Percentiles rank a stretch among this genome's conserved stretches.
These are phyloP conservation scores for Hydropotes inermis DNA, from an alignment of 2,113 vertebrate genomes.

Conservation along the genomic window DNA sequence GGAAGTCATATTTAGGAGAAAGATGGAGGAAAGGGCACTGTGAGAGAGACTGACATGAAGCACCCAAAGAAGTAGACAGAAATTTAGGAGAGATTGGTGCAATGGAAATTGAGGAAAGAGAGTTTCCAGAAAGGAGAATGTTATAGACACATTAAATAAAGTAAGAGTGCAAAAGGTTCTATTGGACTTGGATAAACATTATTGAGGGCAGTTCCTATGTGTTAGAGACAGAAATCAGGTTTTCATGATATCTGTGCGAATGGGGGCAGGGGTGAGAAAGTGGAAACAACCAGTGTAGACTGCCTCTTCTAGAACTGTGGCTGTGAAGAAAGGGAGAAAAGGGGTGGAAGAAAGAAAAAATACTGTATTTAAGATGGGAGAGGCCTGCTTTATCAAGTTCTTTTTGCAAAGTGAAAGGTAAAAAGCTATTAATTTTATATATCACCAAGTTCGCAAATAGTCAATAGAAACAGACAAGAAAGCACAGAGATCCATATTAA, in stretches of 20 bases:
- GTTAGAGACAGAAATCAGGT: background rate
- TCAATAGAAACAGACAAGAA: slow-evolving; percentile 46
- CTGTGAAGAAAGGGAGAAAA: background rate
- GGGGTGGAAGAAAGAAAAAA: background rate
- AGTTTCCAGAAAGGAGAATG: background rate
- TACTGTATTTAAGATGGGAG: background rate
- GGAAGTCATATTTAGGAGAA: background rate
- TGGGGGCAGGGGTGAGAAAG: background rate
- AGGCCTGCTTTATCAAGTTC: slow-evolving; percentile 18
- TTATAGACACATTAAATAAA: background rate
- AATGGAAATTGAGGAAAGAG: background rate
- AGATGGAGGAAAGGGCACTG: too few relatives aligned
- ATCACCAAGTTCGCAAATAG: slow-evolving; percentile 15
- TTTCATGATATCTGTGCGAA: background rate
- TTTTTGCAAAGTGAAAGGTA: slow-evolving; percentile 22
- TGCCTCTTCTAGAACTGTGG: background rate
- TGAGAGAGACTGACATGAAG: background rate
- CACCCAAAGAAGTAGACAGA: background rate
- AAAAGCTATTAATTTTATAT: slow-evolving; percentile 64
- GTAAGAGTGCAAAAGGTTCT: background rate
- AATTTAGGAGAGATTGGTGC: background rate
- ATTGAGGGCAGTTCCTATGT: background rate
- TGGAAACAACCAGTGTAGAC: background rate
- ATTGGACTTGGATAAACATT: background rate
- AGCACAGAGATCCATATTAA: slow-evolving; percentile 18